Evolutionary conservation across 2,113 vertebrate genomes (phyloP), one percentile per base, ranked within the genome.

Genomic region (Neogobius melanostomus): DNA sequence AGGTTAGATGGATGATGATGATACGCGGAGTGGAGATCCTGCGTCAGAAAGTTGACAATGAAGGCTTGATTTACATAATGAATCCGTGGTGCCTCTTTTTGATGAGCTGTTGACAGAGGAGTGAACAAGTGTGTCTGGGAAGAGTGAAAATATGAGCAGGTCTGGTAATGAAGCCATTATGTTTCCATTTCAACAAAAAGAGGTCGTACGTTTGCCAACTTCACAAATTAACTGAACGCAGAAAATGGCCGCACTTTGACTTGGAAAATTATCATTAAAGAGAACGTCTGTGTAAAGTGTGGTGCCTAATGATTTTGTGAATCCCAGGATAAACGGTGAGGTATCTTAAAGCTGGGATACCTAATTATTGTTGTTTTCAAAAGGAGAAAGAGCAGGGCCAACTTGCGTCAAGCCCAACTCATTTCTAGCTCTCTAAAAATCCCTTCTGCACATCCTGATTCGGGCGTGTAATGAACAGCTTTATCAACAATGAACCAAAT

Each of bases 21-120:
- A 78, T 75, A 71, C 44, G 80, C 28, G 0, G 53, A 60, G 59
- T 69, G 66, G 36, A 85, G 82, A 84, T 74, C 76, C 66, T 68
- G 79, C 69, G 66, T 88, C 69, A 52, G 66, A 77, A 36, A 79
- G 73, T 51, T 82, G 86, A 88, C 87, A 82, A 80, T 52, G 68
- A 83, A 66, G 76, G 49, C 72, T 82, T 88, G 75, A 84, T 90
- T 88, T 88, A 69, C 88, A 87, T 85, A 85, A 90, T 85, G 81
- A 88, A 87, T 85, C 75, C 81, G 87, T 75, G 74, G 68, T 60
- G 63, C 57, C 54, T 80, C 71, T 66, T 70, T 84, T 68, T 84
- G 82, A 86, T 82, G 86, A 82, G 82, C 82, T 76, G 79, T 76
- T 83, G 83, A 90, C 72, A 74, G 72, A 87, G 36, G 76, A 80